These are phyloP conservation scores for Delphinus delphis DNA, from an alignment of 2,113 vertebrate species.

Conservation along the genomic window DNA sequence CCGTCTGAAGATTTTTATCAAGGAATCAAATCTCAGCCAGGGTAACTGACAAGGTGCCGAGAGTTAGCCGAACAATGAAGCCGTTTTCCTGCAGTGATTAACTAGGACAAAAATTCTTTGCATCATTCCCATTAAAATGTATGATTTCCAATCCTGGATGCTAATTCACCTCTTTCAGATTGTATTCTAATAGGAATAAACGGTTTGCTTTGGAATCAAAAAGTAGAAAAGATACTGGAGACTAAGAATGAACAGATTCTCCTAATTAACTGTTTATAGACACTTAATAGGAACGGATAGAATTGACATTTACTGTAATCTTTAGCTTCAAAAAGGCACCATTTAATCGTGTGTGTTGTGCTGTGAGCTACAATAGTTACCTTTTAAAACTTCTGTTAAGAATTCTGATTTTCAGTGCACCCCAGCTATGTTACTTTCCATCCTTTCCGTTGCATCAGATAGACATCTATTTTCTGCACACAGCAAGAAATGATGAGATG, in stretches of 20 bases:
- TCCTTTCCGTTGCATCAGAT: neutral
- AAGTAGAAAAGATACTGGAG: neutral
- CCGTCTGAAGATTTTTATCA: neutral
- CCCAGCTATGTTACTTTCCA: neutral
- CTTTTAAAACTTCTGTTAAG: neutral
- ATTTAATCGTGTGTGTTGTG: neutral
- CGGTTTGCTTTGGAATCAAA: neutral
- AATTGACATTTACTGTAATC: fast-evolving
- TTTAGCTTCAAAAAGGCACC: neutral
- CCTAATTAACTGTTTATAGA: neutral
- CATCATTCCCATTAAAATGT: neutral
- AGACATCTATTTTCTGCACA: fast-evolving
- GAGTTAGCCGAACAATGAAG: no score
- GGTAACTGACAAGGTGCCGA: neutral
- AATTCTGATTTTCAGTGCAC: neutral
- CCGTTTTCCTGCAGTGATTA: neutral
- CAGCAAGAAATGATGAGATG: neutral
- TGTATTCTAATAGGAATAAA: neutral
- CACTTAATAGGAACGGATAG: neutral
- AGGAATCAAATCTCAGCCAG: neutral
- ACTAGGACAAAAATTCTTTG: neutral
- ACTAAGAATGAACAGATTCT: neutral
- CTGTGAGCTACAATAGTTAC: neutral
- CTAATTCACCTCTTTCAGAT: neutral
- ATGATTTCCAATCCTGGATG: neutral